Base-by-base conservation (phyloP, 2,888 invertebrate genomes). In the Synanthedon tipuliformis region DNA sequence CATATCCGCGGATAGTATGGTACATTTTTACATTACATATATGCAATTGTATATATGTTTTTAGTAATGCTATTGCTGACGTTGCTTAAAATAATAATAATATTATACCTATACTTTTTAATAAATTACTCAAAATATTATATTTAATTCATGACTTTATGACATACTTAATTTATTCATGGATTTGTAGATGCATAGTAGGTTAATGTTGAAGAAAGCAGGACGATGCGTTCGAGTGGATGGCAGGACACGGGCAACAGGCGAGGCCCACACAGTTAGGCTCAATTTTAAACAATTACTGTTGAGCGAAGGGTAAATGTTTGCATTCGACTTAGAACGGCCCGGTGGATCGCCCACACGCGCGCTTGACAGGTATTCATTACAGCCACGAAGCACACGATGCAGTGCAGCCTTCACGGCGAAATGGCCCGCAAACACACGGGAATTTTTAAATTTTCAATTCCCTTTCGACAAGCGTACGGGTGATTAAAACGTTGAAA, bases 201-300 rank as follows among this genome's bases (percentile, higher is more conserved):
- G 64, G 61, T 63, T 78, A 80, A 78, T 75, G 69, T 66, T 66
- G 64, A 71, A 62, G 66, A 61, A 70, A 75, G 80, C 75, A 71
- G 71, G 66, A 60, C 61, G 52, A 65, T 57, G 64, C 64, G 63
- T 64, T 68, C 64, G 64, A 71, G 67, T 68, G 69, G 68, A 73
- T 62, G 65, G 67, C 75, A 71, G 75, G 73, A 69, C 73, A 63
- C 64, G 62, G 75, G 75, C 78, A 80, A 80, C 80, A 78, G 65
- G 61, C 66, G 57, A 73, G 78, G 85, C 79, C 86, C 86, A 86
- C 86, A 86, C 86, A 84, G 86, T 86, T 86, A 84, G 85, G 83
- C 79, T 81, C 86, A 86, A 87, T 87, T 87, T 87, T 86, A 85
- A 86, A 87, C 87, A 87, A 87, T 87, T 86, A 86, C 84, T 78